Evolutionary conservation across 2,113 vertebrate species (phyloP).

Genomic region (Crotalus helleri): DNA sequence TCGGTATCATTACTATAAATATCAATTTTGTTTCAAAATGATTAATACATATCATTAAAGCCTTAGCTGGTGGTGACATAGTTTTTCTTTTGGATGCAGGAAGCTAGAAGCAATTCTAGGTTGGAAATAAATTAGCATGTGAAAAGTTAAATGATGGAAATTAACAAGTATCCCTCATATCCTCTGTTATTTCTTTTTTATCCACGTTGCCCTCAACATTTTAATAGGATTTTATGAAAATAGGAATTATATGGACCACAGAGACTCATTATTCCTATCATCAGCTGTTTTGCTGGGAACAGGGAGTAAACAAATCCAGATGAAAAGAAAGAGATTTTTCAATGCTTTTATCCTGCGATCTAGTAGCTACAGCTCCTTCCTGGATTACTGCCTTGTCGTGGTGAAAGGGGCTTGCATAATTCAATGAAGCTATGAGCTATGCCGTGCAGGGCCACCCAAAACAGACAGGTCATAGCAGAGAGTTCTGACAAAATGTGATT

Average conservation of each 20-base stretch:
- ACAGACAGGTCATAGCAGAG: no score
- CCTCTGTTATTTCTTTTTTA: neutral
- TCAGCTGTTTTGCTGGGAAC: neutral
- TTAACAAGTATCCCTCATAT: neutral
- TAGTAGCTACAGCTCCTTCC: no score
- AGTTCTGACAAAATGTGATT: no score
- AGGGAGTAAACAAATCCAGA: neutral
- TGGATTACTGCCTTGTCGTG: no score
- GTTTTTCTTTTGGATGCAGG: neutral
- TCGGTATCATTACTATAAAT: neutral
- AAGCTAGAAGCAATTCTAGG: neutral
- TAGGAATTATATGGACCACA: neutral
- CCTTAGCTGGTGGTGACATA: neutral
- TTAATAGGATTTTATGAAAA: neutral
- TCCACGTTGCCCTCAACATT: neutral
- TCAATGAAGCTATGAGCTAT: no score
- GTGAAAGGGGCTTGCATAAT: no score
- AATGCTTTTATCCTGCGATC: no score
- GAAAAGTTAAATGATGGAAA: neutral
- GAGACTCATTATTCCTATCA: neutral
- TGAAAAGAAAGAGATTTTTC: neutral
- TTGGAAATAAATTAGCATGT: neutral
- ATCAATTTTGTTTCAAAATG: neutral
- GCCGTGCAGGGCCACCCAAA: no score
- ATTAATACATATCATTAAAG: neutral